A percentile compares a stretch with the other conserved stretches of the same genome.
phyloP scores from a whole-genome alignment of 2,797 vertebrate species.

The Diglossa cyanea region DNA sequence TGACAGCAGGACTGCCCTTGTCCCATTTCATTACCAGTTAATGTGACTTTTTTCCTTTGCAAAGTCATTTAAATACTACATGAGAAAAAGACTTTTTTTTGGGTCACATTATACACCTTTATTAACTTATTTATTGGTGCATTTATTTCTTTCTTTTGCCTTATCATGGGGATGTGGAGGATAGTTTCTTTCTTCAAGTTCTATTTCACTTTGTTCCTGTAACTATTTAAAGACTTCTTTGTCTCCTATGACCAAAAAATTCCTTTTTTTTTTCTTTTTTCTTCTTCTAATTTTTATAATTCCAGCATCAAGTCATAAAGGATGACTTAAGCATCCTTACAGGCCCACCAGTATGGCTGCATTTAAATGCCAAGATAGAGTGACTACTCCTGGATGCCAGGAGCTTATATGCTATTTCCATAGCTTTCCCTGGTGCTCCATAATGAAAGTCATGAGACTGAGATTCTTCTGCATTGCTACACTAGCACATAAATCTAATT shows the following conservation, averaged over 20 bases:
- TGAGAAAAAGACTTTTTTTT: neutral
- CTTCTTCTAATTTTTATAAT: neutral
- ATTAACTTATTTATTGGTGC: neutral
- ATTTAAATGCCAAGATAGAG: neutral
- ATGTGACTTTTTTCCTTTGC: neutral
- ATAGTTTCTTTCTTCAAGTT: neutral
- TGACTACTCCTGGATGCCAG: neutral
- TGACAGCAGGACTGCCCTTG: neutral
- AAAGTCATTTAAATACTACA: neutral
- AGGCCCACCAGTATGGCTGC: neutral
- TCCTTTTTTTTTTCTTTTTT: neutral
- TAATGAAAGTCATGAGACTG: neutral
- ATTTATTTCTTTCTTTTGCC: neutral
- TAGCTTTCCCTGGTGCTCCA: neutral
- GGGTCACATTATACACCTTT: neutral
- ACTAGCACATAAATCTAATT: neutral
- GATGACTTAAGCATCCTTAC: neutral
- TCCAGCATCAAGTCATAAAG: neutral
- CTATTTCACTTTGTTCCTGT: neutral
- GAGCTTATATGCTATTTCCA: neutral
- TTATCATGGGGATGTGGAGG: neutral
- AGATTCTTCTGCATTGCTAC: neutral
- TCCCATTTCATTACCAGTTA: neutral
- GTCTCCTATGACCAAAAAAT: neutral
- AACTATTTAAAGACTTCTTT: neutral